These are phyloP conservation scores for Ladona fulva DNA, from an alignment of 1,140 invertebrate species.

Conservation along the genomic window DNA sequence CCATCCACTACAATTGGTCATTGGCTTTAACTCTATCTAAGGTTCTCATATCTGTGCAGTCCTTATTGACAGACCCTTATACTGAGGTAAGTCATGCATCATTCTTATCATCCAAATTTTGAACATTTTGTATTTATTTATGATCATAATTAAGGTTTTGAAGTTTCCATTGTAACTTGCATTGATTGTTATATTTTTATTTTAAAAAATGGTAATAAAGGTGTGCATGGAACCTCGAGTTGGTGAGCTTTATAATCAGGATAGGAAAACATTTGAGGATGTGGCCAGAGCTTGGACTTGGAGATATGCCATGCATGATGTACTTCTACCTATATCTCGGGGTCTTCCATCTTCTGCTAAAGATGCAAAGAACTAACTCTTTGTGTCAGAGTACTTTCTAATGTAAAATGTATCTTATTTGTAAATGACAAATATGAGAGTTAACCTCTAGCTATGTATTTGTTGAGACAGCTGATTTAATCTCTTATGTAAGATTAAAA, in stretches of 20 bases:
- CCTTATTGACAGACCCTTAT: conserved; percentile 85
- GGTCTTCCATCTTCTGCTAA: background rate
- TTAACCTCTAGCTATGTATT: too few relatives aligned
- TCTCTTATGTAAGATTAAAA: too few relatives aligned
- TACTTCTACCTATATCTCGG: conserved; percentile 40
- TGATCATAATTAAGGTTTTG: too few relatives aligned
- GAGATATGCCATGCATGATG: conserved; percentile 87
- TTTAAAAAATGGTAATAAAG: conserved; percentile 30
- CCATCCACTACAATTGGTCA: conserved; percentile 93
- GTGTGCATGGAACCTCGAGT: conserved; percentile 87
- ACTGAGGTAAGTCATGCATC: conserved; percentile 37
- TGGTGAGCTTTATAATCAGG: conserved; percentile 67
- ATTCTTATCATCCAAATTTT: too few relatives aligned
- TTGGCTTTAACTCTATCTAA: conserved; percentile 86
- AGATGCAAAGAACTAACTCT: conserved; percentile 16
- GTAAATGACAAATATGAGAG: too few relatives aligned
- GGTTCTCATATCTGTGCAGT: conserved; percentile 81
- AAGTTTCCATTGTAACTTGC: too few relatives aligned
- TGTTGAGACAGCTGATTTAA: too few relatives aligned
- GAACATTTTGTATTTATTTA: too few relatives aligned
- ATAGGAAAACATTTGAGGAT: conserved; percentile 67
- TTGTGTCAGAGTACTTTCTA: background rate
- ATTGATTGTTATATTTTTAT: too few relatives aligned
- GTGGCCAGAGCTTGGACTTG: conserved; percentile 82
- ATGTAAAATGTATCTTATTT: too few relatives aligned